Conservation (phyloP, 1,140 invertebrate species). For the Aphelinus certus region DNA sequence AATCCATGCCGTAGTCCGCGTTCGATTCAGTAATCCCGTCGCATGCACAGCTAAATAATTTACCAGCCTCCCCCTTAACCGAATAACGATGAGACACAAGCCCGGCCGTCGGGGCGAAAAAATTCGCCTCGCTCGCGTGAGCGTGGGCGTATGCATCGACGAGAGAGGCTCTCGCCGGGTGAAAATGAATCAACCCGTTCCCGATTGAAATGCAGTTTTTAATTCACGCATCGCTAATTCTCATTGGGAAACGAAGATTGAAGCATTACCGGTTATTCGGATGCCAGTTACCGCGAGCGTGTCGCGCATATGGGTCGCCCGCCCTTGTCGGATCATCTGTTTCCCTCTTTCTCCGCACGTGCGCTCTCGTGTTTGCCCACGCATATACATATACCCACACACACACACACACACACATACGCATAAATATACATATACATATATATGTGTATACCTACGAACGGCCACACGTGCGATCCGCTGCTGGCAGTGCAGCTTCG, state of each 20-base stretch:
- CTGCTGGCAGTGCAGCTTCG: no score
- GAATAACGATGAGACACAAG: background rate
- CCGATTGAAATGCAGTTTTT: conserved; percentile 41
- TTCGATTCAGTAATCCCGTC: no score
- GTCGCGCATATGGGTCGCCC: background rate
- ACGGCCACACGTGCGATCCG: no score
- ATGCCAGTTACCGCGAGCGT: background rate
- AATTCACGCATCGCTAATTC: conserved; percentile 41
- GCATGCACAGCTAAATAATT: no score
- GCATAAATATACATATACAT: no score
- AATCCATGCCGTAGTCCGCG: no score
- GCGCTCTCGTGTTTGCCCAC: no score
- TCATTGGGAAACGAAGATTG: conserved; percentile 37
- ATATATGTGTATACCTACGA: no score
- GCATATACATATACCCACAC: no score
- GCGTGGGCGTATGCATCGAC: background rate
- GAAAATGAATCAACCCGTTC: conserved; percentile 19
- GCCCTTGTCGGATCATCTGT: conserved; percentile 13
- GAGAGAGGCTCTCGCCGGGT: background rate
- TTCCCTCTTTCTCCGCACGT: background rate
- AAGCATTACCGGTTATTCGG: conserved; percentile 9
- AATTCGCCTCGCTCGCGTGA: background rate
- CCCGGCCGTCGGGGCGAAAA: background rate
- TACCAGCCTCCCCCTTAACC: no score
- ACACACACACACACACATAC: no score